These are phyloP conservation scores for Corythornis madagascariensis DNA, from an alignment of 2,113 vertebrate species.

Conservation along the genomic window DNA sequence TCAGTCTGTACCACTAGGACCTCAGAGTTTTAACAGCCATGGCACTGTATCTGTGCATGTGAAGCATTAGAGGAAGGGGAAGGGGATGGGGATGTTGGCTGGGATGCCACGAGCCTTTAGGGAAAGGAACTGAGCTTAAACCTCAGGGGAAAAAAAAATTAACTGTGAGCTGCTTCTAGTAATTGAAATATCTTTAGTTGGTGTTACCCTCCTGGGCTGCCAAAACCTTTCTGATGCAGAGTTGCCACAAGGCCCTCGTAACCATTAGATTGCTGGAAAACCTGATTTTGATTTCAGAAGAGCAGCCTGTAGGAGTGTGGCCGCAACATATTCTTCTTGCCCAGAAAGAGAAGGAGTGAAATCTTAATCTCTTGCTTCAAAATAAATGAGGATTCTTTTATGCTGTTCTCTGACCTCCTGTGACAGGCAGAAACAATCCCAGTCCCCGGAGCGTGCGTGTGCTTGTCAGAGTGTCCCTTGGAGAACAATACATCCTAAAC, in stretches of 20 bases:
- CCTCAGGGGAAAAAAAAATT: not conserved
- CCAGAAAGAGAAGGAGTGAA: not conserved
- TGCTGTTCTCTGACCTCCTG: not conserved
- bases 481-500: not conserved
- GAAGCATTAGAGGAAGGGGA: not conserved
- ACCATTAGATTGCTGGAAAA: not conserved
- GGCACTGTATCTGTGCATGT: not conserved
- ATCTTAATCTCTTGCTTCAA: not conserved
- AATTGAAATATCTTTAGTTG: not conserved
- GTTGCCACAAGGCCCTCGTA: not conserved
- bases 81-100: rapidly evolving
- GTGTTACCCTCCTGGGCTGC: not conserved
- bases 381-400: not conserved
- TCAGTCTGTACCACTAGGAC: not conserved
- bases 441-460: not conserved
- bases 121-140: not conserved
- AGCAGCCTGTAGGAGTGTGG: not conserved
- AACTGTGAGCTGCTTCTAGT: not conserved
- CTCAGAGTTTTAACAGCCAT: not conserved
- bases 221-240: not conserved
- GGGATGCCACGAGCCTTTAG: rapidly evolving
- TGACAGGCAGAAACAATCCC: not conserved
- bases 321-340: not conserved
- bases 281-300: not conserved
- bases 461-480: not conserved